phyloP scores from a whole-genome alignment of 2,888 invertebrate species.

The Oligia latruncula region DNA sequence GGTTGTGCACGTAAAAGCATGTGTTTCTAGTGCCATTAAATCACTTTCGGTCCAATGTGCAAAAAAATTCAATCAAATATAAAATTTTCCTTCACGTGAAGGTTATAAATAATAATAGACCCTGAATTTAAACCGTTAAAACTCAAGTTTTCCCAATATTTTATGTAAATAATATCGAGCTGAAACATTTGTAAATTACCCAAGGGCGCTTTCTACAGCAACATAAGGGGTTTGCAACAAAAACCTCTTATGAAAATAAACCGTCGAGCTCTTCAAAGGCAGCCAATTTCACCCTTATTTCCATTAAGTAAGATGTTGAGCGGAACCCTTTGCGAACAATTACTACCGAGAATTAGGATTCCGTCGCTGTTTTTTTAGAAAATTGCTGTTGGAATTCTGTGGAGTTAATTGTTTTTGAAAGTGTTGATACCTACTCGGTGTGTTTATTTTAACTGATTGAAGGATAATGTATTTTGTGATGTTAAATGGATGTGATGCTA shows the following conservation, averaged over 20 bases:
- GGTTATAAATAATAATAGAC: background rate
- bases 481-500: background rate
- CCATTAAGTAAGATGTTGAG: slow-evolving; percentile 50
- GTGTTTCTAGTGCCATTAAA: background rate
- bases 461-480: background rate
- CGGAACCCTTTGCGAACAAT: slow-evolving; percentile 50
- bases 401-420: slow-evolving; percentile 10
- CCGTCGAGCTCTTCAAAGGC: slow-evolving; percentile 41
- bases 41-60: background rate
- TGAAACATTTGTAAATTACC: slow-evolving; percentile 37
- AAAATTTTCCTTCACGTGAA: background rate
- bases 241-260: slow-evolving; percentile 51
- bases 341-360: slow-evolving; percentile 41
- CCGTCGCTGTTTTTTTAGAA: slow-evolving; percentile 36
- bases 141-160: slow-evolving; percentile 2
- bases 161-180: slow-evolving; percentile 31
- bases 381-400: slow-evolving; percentile 33
- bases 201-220: slow-evolving; percentile 3
- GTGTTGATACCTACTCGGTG: background rate
- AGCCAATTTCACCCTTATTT: slow-evolving; percentile 58
- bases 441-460: slow-evolving; percentile 29
- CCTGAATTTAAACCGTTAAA: slow-evolving; percentile 18
- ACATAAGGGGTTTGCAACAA: slow-evolving; percentile 38
- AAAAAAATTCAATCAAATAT: background rate
- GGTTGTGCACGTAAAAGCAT: background rate